Percentiles rank a stretch among this genome's conserved stretches.
phyloP scores from a whole-genome alignment of 2,797 vertebrate species.

The Melanitta fusca region DNA sequence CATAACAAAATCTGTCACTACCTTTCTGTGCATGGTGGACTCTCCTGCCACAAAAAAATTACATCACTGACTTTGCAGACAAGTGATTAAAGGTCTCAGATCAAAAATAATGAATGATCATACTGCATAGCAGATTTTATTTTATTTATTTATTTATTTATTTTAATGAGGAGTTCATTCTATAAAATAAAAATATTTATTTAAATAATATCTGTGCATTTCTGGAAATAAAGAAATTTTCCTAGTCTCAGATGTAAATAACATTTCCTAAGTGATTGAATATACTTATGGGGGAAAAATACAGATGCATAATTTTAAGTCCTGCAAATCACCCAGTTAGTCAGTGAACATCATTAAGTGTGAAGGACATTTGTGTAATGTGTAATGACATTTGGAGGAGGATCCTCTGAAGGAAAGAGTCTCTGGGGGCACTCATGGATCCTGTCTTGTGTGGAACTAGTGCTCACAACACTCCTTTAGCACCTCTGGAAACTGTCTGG shows the following conservation, averaged over 20 bases:
- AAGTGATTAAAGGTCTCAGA: not conserved
- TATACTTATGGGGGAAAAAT: not conserved
- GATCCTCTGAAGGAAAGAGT: not conserved
- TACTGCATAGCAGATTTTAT: rapidly evolving
- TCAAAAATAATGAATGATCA: not conserved
- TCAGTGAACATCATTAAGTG: not conserved
- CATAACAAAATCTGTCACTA: not conserved
- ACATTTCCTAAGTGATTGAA: not conserved
- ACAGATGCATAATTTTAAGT: not conserved
- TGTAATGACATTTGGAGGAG: not conserved
- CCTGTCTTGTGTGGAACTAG: rapidly evolving
- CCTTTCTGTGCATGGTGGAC: not conserved
- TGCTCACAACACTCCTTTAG: not conserved
- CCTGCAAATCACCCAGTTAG: not conserved
- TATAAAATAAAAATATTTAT: not conserved
- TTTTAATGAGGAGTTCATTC: not conserved
- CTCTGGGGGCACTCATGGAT: rapidly evolving
- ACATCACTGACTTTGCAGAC: not conserved
- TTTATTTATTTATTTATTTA: not conserved
- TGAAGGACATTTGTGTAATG: not conserved
- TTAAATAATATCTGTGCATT: not conserved
- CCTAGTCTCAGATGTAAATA: not conserved
- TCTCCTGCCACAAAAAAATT: not conserved
- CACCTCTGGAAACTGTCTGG: not conserved
- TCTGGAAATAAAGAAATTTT: not conserved